A percentile compares a stretch with the other conserved stretches of the same genome.
phyloP scores from a whole-genome alignment of 1,140 invertebrate species.

The Bombus cullumanus region DNA sequence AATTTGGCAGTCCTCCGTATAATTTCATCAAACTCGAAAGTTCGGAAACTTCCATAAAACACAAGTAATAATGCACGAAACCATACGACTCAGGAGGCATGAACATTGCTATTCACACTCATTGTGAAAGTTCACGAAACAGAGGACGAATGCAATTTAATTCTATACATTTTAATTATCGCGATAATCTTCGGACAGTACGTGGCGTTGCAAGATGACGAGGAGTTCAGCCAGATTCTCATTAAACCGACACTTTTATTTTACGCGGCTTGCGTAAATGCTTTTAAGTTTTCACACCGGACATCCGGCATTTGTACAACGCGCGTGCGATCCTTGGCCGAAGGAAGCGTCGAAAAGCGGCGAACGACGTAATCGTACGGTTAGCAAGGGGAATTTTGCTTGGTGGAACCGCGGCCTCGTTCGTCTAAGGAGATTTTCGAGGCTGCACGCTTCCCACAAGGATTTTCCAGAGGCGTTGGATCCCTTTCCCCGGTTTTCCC shows the following conservation, averaged over 20 bases:
- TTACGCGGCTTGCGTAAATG: conserved; percentile 26
- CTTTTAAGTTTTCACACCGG: conserved; percentile 14
- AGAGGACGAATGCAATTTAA: conserved; percentile 21
- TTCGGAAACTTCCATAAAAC: not conserved
- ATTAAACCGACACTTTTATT: conserved; percentile 41
- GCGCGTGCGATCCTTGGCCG: not conserved
- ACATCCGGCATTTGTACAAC: not conserved
- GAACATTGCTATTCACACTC: too few species aligned
- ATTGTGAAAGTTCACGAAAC: not conserved
- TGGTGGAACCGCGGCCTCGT: conserved; percentile 24
- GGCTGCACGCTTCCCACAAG: conserved; percentile 76
- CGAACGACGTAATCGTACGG: conserved; percentile 42
- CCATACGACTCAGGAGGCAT: too few species aligned
- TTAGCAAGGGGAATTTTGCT: conserved; percentile 31
- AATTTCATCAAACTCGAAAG: too few species aligned
- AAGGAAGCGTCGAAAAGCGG: conserved; percentile 8
- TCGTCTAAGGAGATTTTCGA: conserved; percentile 74
- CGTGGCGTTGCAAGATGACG: not conserved
- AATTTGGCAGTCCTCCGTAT: too few species aligned
- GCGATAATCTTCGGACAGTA: conserved; percentile 34
- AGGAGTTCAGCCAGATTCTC: not conserved
- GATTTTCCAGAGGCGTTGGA: conserved; percentile 69
- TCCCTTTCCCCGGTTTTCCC: conserved; percentile 32
- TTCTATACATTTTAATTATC: conserved; percentile 38
- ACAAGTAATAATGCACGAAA: not conserved